A percentile compares a stretch with the other conserved stretches of the same genome.
These are phyloP conservation scores for Forbesichthys agassizii DNA, from an alignment of 2,113 vertebrate species.

Conservation along the genomic window DNA sequence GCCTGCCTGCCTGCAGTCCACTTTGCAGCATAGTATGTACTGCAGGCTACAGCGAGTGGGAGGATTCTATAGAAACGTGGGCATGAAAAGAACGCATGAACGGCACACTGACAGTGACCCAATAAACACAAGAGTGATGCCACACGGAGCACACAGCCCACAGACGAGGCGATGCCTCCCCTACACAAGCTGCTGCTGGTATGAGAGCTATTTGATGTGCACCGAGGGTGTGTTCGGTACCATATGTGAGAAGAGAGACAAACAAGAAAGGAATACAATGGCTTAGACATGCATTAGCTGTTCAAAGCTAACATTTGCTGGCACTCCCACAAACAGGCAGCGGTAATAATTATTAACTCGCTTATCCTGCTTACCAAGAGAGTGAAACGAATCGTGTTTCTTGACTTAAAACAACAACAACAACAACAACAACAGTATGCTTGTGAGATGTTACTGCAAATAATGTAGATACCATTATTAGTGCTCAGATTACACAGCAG, in stretches of 20 bases:
- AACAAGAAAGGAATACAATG: constrained; percentile 36
- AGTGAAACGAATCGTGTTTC: not conserved
- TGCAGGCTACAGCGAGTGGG: constrained; percentile 46
- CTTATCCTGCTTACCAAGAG: constrained; percentile 38
- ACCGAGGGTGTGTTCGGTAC: constrained; percentile 49
- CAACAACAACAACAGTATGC: not conserved
- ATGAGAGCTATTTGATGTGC: constrained; percentile 52
- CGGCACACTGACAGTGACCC: constrained; percentile 32
- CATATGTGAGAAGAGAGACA: constrained; percentile 20
- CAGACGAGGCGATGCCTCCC: constrained; percentile 4
- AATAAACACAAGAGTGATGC: constrained; percentile 16
- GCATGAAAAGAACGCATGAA: constrained; percentile 39
- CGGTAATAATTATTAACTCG: constrained; percentile 34
- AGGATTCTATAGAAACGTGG: constrained; percentile 56
- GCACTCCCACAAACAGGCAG: constrained; percentile 15
- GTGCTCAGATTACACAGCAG: not conserved
- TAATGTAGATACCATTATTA: not conserved
- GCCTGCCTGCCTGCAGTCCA: constrained; percentile 48
- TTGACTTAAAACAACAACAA: not conserved
- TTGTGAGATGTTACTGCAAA: not conserved
- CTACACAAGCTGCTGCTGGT: constrained; percentile 13
- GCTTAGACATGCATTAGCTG: constrained; percentile 28
- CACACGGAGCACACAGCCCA: constrained; percentile 15
- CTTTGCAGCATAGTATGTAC: not conserved
- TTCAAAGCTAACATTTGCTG: constrained; percentile 42